phyloP scores from a whole-genome alignment of 2,797 vertebrate genomes.

The Jordanella pulchra region DNA sequence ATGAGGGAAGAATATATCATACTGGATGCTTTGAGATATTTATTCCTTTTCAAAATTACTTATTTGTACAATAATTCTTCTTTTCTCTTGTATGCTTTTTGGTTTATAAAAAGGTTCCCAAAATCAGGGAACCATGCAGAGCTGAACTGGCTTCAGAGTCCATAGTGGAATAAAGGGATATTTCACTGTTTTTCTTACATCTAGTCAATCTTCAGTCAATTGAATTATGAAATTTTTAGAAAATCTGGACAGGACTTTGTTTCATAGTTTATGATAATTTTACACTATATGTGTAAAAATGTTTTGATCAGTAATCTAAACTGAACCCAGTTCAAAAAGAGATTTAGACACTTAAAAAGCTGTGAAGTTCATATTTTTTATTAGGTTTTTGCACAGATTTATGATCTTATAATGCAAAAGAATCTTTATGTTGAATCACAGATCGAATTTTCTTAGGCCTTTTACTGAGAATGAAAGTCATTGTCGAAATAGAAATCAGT shows the following conservation, averaged over 20 bases:
- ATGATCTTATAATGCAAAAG: no score
- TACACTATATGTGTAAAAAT: not conserved
- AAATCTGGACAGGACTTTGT: not conserved
- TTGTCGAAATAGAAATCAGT: not conserved
- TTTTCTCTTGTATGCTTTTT: no score
- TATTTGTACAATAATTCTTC: no score
- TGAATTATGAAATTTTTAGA: not conserved
- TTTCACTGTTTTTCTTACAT: not conserved
- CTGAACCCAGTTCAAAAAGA: not conserved
- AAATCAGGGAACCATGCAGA: not conserved
- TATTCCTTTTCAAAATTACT: no score
- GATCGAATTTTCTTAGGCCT: not conserved
- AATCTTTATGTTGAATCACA: not conserved
- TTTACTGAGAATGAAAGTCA: not conserved
- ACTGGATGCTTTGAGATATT: no score
- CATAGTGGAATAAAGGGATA: no score
- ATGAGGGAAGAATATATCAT: not conserved
- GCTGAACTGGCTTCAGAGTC: not conserved
- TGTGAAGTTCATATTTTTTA: not conserved
- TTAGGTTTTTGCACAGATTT: no score
- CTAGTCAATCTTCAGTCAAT: not conserved
- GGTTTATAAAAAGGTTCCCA: no score
- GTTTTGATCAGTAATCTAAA: not conserved
- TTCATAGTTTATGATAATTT: not conserved
- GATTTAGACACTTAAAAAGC: not conserved